These are phyloP conservation scores for Odontothrips loti DNA, from an alignment of 2,888 invertebrate species.

Conservation along the genomic window DNA sequence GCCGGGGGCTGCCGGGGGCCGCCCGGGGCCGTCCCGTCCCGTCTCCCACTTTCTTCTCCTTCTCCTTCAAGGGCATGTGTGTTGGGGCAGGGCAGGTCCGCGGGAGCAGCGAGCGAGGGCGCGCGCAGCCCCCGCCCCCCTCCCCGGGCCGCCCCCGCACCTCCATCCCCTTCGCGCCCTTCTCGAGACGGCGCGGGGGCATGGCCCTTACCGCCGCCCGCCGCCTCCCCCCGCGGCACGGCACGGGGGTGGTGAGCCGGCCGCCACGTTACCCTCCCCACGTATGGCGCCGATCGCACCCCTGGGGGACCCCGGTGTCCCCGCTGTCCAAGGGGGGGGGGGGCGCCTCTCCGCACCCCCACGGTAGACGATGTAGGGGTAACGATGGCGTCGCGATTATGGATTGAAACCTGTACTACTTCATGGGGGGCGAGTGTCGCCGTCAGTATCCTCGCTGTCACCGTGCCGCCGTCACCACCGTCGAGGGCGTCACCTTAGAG, in stretches of 20 bases:
- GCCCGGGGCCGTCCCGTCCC: background rate
- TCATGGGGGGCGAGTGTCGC: background rate
- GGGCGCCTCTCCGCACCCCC: too few relatives aligned
- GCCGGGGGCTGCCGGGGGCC: too few relatives aligned
- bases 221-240: background rate
- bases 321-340: background rate
- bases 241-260: background rate
- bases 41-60: conserved; percentile 18
- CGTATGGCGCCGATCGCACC: conserved; percentile 2
- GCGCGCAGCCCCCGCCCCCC: background rate
- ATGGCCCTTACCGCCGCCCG: background rate
- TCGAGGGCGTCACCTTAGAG: background rate
- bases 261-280: background rate
- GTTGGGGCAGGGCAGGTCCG: conserved; percentile 23
- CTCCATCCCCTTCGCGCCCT: background rate
- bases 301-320: background rate
- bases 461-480: background rate
- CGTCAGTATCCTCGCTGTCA: background rate
- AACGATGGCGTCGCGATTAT: too few relatives aligned
- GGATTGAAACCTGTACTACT: background rate
- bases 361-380: too few relatives aligned
- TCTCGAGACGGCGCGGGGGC: background rate
- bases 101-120: background rate
- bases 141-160: background rate
- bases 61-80: conserved; percentile 26